Percentiles rank a stretch among this genome's conserved stretches.
phyloP scores from a whole-genome alignment of 2,113 vertebrate species.

The Acinonyx jubatus region DNA sequence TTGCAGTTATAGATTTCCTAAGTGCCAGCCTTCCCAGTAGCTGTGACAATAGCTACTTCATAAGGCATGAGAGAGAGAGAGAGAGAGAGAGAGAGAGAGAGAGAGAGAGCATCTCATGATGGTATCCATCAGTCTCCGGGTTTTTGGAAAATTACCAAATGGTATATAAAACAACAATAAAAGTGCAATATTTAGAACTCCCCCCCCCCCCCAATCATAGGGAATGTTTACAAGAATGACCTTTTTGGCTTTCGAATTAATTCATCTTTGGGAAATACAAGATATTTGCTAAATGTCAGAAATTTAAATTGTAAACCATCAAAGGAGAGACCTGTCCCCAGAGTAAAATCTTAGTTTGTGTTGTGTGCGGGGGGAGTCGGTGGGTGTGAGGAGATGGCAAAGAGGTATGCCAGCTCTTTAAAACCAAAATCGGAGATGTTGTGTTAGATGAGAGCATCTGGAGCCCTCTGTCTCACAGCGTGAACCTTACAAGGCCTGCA shows the following conservation, averaged over 20 bases:
- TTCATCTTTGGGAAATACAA: conserved; percentile 17
- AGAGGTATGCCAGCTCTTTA: neutral
- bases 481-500: neutral
- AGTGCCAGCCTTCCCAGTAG: neutral
- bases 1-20: neutral
- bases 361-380: neutral
- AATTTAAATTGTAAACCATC: neutral
- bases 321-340: neutral
- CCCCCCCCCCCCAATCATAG: neutral
- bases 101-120: neutral
- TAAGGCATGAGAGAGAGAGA: neutral
- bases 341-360: neutral
- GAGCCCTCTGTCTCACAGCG: fast-evolving
- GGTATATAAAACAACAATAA: neutral
- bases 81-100: neutral
- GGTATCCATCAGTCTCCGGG: neutral
- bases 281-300: conserved; percentile 15
- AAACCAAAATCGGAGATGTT: neutral
- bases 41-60: neutral
- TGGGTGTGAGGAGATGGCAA: neutral
- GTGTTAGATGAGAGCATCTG: neutral
- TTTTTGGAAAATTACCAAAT: neutral
- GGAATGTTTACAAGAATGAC: neutral
- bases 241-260: neutral
- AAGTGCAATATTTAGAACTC: neutral